Conservation (phyloP, 2,113 vertebrate genomes). For the Prunella himalayana region DNA sequence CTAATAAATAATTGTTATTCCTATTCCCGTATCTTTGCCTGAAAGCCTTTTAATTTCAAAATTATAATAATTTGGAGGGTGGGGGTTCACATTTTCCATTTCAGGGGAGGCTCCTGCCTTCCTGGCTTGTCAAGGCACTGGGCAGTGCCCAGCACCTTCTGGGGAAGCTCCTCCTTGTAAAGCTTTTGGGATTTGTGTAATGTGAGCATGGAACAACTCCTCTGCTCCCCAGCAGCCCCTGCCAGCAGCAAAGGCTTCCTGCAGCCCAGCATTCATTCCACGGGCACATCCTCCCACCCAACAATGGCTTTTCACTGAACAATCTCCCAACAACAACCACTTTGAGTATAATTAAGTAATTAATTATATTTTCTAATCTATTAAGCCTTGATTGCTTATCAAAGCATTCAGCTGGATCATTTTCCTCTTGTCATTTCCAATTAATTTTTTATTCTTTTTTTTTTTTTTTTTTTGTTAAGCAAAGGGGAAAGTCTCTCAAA, state of each 20-base stretch:
- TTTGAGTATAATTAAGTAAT: conserved; percentile 72
- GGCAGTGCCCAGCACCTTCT: background rate
- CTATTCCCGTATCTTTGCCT: too few relatives aligned
- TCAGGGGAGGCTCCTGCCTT: too few relatives aligned
- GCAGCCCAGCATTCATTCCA: background rate
- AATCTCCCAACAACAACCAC: conserved; percentile 43
- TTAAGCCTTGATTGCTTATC: conserved; percentile 68
- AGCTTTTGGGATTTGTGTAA: background rate
- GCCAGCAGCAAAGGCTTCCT: background rate
- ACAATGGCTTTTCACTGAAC: conserved; percentile 44
- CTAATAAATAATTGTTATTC: too few relatives aligned
- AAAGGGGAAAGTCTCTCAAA: background rate
- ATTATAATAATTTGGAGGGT: too few relatives aligned
- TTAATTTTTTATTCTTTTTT: conserved; percentile 54
- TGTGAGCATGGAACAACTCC: rapidly evolving
- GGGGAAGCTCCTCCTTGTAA: background rate
- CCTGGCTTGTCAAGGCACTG: background rate
- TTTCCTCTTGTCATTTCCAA: conserved; percentile 74
- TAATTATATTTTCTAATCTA: conserved; percentile 76
- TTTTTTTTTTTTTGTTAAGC: background rate
- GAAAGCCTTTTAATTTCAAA: too few relatives aligned
- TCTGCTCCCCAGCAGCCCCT: background rate
- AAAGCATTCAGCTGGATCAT: conserved; percentile 65
- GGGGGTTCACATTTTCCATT: too few relatives aligned
- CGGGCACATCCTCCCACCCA: background rate